Evolutionary conservation across 2,888 invertebrate species (phyloP), one percentile per base, ranked within the genome.

Genomic region (Alcis repandata): DNA sequence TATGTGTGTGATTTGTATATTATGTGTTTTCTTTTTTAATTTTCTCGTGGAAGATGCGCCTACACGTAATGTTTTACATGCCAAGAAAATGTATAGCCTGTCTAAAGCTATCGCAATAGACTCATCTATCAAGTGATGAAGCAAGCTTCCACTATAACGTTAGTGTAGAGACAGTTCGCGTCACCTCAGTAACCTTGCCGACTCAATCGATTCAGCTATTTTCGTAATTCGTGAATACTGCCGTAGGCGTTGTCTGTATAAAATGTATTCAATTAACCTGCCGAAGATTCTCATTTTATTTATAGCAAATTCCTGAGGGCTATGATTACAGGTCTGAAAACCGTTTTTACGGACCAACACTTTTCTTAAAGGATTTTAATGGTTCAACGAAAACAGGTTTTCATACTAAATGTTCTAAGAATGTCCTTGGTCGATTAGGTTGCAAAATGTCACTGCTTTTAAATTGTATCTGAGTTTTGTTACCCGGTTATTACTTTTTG

Each of bases 131-230:
- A 2, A 46, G 13, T 1, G n/a, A 46, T 10, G 9, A 32, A 48
- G 20, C 48, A 27, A 27, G 2, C 48, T 32, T 10, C n/a, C 8
- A 32, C 32, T 48, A 48, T 32, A 9, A 36, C 11, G 11, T 6
- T 20, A 20, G 17, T 33, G 33, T 15, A 32, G 9, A 51, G 51
- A 51, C 36, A 36, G 19, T 51, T 51, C 38, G 20, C 54, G 54
- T 56, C 54, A 56, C 43, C 32, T 32, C 43, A 41, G 54, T 32
- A 56, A 56, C 54, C 54, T 56, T 43, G 54, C 32, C 43, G 41
- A 17, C 20, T 54, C 41, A 27, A 54, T 56, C 54, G 54, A 56
- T 56, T 17, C 10, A 27, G 32, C 32, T 56, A 56, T 56, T 56
- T 56, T 43, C 51, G 51, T 51, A 27, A 33, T 43, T 38, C 54